These are phyloP conservation scores for Apis laboriosa DNA, from an alignment of 1,140 invertebrate species.

Conservation along the genomic window DNA sequence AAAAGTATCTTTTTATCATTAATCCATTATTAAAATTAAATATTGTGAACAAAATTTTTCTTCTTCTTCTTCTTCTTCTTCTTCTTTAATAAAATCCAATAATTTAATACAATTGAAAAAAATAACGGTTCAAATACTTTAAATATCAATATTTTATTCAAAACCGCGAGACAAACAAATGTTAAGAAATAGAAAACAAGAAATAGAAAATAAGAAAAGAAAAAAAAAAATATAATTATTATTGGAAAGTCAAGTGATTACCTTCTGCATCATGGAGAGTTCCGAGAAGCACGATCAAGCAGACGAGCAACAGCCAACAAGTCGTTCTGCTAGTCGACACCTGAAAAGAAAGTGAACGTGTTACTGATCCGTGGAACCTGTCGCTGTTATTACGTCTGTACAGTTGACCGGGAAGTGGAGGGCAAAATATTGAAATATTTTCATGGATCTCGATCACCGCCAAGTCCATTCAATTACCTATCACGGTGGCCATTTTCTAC, in stretches of 20 bases:
- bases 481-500: not conserved
- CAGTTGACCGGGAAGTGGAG: not conserved
- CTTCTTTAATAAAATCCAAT: too few species aligned
- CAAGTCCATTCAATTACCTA: not conserved
- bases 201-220: not conserved
- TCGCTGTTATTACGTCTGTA: conserved; percentile 4
- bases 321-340: conserved; percentile 67
- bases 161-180: too few species aligned
- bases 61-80: too few species aligned
- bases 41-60: too few species aligned
- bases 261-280: conserved; percentile 75
- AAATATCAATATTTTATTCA: too few species aligned
- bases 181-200: too few species aligned
- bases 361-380: conserved; percentile 8
- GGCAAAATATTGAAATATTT: not conserved
- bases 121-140: too few species aligned
- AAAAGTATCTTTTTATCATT: too few species aligned
- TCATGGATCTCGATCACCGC: not conserved
- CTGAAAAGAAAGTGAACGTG: conserved; percentile 66
- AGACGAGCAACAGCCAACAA: conserved; percentile 69
- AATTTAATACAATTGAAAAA: too few species aligned
- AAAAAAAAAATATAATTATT: not conserved
- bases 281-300: conserved; percentile 71
- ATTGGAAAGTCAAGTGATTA: conserved; percentile 42
- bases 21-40: too few species aligned